phyloP scores from a whole-genome alignment of 2,797 vertebrate species.

The Enteromius mattozi region DNA sequence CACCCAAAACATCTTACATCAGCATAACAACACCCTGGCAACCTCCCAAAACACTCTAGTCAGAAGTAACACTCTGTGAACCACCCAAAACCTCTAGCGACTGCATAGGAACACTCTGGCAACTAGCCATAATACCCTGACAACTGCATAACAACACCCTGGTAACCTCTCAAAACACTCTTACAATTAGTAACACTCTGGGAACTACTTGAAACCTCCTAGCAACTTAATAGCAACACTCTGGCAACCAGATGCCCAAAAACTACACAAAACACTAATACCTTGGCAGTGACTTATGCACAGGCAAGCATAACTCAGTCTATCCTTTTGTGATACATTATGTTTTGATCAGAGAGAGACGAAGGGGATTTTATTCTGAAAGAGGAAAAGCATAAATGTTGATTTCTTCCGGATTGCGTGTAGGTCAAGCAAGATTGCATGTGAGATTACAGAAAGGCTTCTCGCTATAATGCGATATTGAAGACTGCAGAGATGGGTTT shows the following conservation, averaged over 20 bases:
- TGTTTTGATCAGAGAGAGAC: not conserved
- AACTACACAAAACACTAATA: not conserved
- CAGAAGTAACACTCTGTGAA: not conserved
- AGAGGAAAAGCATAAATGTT: not conserved
- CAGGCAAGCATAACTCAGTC: not conserved
- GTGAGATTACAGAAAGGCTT: constrained; percentile 18
- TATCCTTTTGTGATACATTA: not conserved
- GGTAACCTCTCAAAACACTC: not conserved
- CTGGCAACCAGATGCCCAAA: not conserved
- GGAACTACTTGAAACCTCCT: not conserved
- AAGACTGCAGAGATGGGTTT: constrained; percentile 56
- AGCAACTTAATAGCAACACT: not conserved
- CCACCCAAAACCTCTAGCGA: not conserved
- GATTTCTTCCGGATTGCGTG: not conserved
- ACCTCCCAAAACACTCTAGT: not conserved
- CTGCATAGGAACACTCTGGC: not conserved
- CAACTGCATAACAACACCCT: not conserved
- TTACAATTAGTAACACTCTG: not conserved
- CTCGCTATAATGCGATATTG: constrained; percentile 53
- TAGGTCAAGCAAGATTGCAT: constrained; percentile 24
- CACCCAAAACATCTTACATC: not conserved
- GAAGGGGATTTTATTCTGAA: not conserved
- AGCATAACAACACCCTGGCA: not conserved
- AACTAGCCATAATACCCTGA: not conserved
- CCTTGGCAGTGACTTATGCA: not conserved